Evolutionary conservation across 2,797 vertebrate species (phyloP).

Genomic region (Crypturellus tataupa): DNA sequence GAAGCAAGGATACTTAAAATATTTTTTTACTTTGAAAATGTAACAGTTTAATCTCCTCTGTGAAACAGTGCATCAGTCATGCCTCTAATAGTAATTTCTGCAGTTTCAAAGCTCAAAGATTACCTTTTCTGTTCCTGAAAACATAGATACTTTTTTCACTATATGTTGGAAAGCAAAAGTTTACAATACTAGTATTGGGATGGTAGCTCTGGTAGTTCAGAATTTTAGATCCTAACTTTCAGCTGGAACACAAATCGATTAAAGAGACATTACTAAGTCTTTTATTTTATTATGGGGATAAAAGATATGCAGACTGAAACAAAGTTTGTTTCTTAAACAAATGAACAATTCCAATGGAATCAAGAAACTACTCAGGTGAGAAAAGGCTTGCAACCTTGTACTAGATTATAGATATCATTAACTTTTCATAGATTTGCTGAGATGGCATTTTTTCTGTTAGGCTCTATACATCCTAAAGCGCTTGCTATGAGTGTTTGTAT

Average conservation of each 20-base stretch:
- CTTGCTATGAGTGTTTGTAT: background rate
- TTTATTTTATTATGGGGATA: background rate
- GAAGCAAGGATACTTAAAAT: background rate
- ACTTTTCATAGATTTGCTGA: background rate
- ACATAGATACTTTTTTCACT: background rate
- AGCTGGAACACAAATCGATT: background rate
- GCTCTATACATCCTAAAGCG: background rate
- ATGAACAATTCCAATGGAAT: background rate
- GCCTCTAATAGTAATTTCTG: background rate
- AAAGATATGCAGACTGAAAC: background rate
- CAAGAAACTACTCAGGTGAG: background rate
- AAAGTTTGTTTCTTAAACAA: background rate
- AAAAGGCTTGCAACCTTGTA: background rate
- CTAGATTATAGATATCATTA: background rate
- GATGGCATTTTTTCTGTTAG: background rate
- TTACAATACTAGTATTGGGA: background rate
- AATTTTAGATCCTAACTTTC: background rate
- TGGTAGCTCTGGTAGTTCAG: background rate
- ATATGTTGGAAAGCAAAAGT: background rate
- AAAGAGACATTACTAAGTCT: background rate
- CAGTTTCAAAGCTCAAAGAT: background rate
- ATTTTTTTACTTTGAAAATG: background rate
- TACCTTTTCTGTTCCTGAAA: background rate
- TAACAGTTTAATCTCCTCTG: background rate
- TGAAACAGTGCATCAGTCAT: background rate